Base-by-base conservation (phyloP, 2,888 invertebrate genomes). In the Noctuana brunneofusca region DNA sequence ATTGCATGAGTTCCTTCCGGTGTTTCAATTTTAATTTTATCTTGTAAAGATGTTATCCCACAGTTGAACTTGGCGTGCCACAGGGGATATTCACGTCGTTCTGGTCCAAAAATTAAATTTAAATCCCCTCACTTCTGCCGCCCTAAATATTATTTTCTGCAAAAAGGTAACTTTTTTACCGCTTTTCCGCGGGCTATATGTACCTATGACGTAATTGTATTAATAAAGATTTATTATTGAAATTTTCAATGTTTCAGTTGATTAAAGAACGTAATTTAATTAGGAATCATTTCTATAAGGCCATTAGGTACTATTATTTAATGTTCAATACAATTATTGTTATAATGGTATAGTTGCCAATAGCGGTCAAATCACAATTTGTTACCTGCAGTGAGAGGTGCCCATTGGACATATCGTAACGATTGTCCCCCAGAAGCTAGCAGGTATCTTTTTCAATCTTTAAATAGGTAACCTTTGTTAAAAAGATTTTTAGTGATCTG, bases 41-140 rank as follows among this genome's bases (percentile, higher is more conserved):
- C 76, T 81, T 83, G 79, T 74, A 72, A 80, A 79, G 79, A 82
- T 75, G 75, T 80, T 79, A 73, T 70, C 75, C 71, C 73, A 75
- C 75, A 76, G 78, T 84, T 80, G 82, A 87, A 87, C 81, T 86
- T 83, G 72, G 76, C 80, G 75, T 75, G 83, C 86, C 86, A 75
- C 83, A 75, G 76, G 88, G 88, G 81, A 88, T 85, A 79, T 84
- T 88, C 84, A 84, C 86, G 87, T 85, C 83, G 84, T 87, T 88
- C 73, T 81, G 76, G 84, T 84, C 85, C 81, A 83, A 83, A 90
- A 90, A 90, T 91, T 90, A 89, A 91, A 90, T 91, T 91, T 87
- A 86, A 88, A 85, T 86, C 87, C 91, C 89, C 89, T 82, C 80
- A 78, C 80, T 90, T 88, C 87, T 87, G 73, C 85, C 83, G 81